Evolutionary conservation across 2,113 vertebrate genomes (phyloP), one percentile per base, ranked within the genome.

Genomic region (Girardinichthys multiradiatus): DNA sequence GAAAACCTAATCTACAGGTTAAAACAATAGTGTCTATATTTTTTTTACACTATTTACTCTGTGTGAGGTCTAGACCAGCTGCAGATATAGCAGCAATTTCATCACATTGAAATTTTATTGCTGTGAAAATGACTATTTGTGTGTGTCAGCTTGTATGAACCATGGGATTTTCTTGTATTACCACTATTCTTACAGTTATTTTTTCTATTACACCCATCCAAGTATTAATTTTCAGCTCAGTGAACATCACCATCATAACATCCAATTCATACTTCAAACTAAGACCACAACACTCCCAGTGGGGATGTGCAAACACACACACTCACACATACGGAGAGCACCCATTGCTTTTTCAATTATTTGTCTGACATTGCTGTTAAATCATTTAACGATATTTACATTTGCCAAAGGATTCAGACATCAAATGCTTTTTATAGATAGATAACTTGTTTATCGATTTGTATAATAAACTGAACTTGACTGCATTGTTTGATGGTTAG

Each of bases 201-300:
- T 59, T 80, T 74, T 64, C 72, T 70, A 74, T 64, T 64, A 68
- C 51, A 64, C 14, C 33, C 57, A 10, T 48, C 35, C 57, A 83
- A 31, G 64, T 76, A 76, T 61, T 75, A 60, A 72, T 79, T 70
- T 74, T 67, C 28, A 70, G 29, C 78, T 78, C 11, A 2, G 10
- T 70, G 72, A 74, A 42, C 65, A 54, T 57, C 4, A 24, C 7
- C 54, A 79, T 26, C 37, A 35, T 69, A 21, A 62, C 42, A 62
- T 17, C n/a, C 58, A 61, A 63, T 63, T 51, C 42, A 21, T 45
- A 9, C 21, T 54, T 33, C 42, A 72, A 35, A 51, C 30, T 60
- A 62, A 51, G 29, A 62, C 70, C 17, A 39, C 61, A 73, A 57
- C 27, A 4, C 3, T 45, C 27, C 31, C 67, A 69, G 31, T 14